These are phyloP conservation scores for Alligator sinensis DNA, from an alignment of 2,113 vertebrate genomes.

Conservation along the genomic window DNA sequence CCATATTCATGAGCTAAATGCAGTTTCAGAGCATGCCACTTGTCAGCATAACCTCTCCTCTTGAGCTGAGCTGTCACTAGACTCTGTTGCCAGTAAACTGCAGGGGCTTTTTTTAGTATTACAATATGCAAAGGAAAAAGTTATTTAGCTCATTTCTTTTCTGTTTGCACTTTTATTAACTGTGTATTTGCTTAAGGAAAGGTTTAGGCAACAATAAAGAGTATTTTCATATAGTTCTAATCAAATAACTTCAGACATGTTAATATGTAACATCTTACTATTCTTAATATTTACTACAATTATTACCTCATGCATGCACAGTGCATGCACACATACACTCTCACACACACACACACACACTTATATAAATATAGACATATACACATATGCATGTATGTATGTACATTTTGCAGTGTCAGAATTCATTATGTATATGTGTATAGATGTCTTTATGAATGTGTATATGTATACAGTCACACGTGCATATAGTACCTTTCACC, in stretches of 20 bases:
- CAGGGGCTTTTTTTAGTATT: background rate
- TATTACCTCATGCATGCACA: too few species aligned
- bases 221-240: background rate
- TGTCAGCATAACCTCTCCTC: rapidly evolving
- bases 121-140: background rate
- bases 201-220: background rate
- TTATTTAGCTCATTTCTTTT: background rate
- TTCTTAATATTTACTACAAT: too few species aligned
- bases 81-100: background rate
- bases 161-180: background rate
- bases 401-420: background rate
- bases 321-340: too few species aligned
- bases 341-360: too few species aligned
- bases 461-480: too few species aligned
- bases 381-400: background rate
- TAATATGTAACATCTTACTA: background rate
- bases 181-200: background rate
- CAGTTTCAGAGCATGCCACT: background rate
- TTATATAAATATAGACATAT: too few species aligned
- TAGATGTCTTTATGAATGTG: too few species aligned
- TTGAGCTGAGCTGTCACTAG: background rate
- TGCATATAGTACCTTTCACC: too few species aligned
- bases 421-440: background rate
- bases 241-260: background rate
- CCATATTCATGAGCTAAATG: background rate